Evolutionary conservation across 2,797 vertebrate species (phyloP).

Genomic region (Catharus ustulatus): DNA sequence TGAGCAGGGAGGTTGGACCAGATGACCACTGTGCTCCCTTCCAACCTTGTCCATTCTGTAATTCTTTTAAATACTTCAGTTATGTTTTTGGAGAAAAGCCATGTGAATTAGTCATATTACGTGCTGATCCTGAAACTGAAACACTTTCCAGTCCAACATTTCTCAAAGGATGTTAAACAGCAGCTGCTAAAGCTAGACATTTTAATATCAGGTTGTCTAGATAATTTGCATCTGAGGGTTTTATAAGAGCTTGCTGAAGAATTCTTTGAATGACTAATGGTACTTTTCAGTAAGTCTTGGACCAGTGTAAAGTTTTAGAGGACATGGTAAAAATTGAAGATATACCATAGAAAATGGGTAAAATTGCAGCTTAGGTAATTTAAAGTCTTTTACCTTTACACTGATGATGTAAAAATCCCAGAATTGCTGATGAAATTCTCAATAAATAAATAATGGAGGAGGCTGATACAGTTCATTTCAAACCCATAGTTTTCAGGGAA

Average conservation of each 20-base stretch:
- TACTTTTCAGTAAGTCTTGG: no score
- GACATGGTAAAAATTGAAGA: not conserved
- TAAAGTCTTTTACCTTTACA: not conserved
- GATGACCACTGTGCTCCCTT: not conserved
- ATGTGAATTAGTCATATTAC: not conserved
- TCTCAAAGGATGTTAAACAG: slow-evolving; percentile 24
- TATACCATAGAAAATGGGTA: not conserved
- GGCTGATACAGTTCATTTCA: not conserved
- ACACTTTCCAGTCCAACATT: not conserved
- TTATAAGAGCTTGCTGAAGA: not conserved
- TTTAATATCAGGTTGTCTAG: not conserved
- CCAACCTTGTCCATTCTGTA: not conserved
- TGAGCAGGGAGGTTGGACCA: not conserved
- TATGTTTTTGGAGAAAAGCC: not conserved
- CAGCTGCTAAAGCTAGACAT: slow-evolving; percentile 8
- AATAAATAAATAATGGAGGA: not conserved
- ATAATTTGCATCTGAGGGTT: slow-evolving; percentile 5
- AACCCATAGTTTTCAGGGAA: not conserved
- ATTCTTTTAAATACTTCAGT: not conserved
- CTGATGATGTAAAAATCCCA: not conserved
- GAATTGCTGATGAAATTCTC: not conserved
- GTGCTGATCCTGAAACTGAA: not conserved
- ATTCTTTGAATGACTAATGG: not conserved
- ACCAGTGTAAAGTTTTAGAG: not conserved
- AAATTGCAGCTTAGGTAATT: not conserved